Evolutionary conservation across 2,888 invertebrate genomes (phyloP).

Genomic region (Phorcus lineatus): DNA sequence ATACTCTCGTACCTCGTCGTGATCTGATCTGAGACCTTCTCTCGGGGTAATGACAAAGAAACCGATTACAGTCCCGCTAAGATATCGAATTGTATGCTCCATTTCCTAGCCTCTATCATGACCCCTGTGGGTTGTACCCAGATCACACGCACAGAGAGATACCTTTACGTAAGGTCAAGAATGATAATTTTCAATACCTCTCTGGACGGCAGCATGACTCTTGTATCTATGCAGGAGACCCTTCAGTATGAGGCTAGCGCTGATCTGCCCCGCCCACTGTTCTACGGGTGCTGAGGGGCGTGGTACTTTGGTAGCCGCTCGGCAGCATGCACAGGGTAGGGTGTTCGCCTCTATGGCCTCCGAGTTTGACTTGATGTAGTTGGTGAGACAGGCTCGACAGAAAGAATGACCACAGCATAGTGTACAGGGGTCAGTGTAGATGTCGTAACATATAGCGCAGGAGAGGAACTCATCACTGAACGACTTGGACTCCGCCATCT

Average conservation of each 20-base stretch:
- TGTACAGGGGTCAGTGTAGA: background rate
- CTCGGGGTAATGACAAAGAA: too few relatives aligned
- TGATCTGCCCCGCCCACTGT: constrained; percentile 7
- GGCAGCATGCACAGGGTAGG: background rate
- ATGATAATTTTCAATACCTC: too few relatives aligned
- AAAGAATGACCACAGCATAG: background rate
- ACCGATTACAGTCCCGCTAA: too few relatives aligned
- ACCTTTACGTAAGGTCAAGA: too few relatives aligned
- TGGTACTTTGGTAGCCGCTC: background rate
- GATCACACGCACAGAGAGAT: too few relatives aligned
- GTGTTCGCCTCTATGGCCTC: background rate
- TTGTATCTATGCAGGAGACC: background rate
- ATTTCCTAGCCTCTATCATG: too few relatives aligned
- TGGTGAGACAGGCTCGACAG: background rate
- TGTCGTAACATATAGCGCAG: background rate
- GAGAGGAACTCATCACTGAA: background rate
- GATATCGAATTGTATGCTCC: too few relatives aligned
- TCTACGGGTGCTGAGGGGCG: background rate
- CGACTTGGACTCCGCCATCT: background rate
- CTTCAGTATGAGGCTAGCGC: background rate
- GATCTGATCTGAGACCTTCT: too few relatives aligned
- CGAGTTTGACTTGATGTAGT: background rate
- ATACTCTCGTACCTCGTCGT: too few relatives aligned
- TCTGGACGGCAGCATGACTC: background rate
- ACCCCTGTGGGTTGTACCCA: too few relatives aligned